A percentile compares a stretch with the other conserved stretches of the same genome.
phyloP scores from a whole-genome alignment of 1,140 invertebrate genomes.

The Thaumatotibia leucotreta region DNA sequence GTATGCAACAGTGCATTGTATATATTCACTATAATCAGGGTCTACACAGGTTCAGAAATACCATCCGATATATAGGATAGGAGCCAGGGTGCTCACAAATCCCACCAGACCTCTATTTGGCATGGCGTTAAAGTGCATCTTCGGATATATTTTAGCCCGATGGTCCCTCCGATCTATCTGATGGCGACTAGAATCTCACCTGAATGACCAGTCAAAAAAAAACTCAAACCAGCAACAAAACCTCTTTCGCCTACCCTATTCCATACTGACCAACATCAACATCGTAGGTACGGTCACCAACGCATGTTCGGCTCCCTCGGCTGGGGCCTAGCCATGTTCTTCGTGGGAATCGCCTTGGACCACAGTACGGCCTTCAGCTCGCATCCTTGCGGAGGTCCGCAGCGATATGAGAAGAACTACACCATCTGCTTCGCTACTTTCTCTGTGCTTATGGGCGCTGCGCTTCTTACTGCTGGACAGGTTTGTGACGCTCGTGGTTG shows the following conservation, averaged over 20 bases:
- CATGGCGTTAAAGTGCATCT: too few relatives aligned
- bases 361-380: constrained; percentile 94
- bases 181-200: too few relatives aligned
- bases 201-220: too few relatives aligned
- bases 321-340: constrained; percentile 99
- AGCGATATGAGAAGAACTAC: constrained; percentile 96
- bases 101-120: too few relatives aligned
- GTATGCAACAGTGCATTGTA: too few relatives aligned
- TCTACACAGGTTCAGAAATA: too few relatives aligned
- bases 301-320: constrained; percentile 99
- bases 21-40: too few relatives aligned
- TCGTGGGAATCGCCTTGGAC: constrained; percentile 98
- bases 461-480: constrained; percentile 87
- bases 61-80: too few relatives aligned
- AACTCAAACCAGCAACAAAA: constrained; percentile 83
- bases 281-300: constrained; percentile 92
- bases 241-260: constrained; percentile 44
- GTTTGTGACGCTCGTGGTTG: constrained; percentile 88
- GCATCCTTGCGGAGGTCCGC: constrained; percentile 92
- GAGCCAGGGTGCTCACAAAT: too few relatives aligned
- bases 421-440: constrained; percentile 99
- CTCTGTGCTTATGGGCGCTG: constrained; percentile 96
- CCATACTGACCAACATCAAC: not conserved
- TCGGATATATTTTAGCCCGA: too few relatives aligned
- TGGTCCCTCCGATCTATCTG: too few relatives aligned